Percentiles rank a stretch among this genome's conserved stretches.
Evolutionary conservation across 2,797 vertebrate species (phyloP).

Genomic region (Onychomys leucogaster): DNA sequence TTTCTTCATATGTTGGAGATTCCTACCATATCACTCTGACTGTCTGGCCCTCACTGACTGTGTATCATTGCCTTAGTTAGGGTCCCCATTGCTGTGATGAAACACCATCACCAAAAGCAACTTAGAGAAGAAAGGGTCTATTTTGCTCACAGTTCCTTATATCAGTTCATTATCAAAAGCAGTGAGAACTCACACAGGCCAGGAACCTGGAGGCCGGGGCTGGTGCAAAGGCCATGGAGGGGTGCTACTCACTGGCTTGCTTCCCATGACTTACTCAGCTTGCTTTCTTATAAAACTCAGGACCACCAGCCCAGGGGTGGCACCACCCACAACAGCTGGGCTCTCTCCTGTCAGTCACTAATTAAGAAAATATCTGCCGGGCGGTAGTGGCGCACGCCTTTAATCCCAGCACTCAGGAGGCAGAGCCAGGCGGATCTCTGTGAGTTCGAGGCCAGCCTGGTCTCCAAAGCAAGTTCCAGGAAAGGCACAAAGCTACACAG

Average conservation of each 20-base stretch:
- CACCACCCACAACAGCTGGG: neutral
- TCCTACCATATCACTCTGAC: too few species aligned
- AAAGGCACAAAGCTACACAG: too few species aligned
- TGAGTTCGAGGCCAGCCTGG: too few species aligned
- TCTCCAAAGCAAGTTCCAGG: too few species aligned
- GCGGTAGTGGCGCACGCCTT: too few species aligned
- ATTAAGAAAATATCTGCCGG: neutral
- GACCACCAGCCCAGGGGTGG: too few species aligned
- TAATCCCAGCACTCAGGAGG: too few species aligned
- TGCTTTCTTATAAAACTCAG: neutral
- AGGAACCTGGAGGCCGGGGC: neutral
- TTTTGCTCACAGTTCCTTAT: neutral
- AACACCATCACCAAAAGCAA: neutral
- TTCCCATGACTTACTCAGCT: neutral
- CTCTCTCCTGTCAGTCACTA: neutral
- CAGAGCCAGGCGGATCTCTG: too few species aligned
- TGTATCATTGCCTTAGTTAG: rapidly evolving
- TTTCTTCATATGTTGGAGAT: neutral
- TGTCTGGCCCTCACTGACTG: neutral
- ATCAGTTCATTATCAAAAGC: neutral
- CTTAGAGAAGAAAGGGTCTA: neutral
- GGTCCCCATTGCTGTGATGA: neutral
- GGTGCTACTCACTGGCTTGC: neutral
- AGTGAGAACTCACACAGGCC: neutral
- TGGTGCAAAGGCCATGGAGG: neutral